Base-by-base conservation (phyloP, 2,888 invertebrate genomes). In the Eulithis testata region DNA sequence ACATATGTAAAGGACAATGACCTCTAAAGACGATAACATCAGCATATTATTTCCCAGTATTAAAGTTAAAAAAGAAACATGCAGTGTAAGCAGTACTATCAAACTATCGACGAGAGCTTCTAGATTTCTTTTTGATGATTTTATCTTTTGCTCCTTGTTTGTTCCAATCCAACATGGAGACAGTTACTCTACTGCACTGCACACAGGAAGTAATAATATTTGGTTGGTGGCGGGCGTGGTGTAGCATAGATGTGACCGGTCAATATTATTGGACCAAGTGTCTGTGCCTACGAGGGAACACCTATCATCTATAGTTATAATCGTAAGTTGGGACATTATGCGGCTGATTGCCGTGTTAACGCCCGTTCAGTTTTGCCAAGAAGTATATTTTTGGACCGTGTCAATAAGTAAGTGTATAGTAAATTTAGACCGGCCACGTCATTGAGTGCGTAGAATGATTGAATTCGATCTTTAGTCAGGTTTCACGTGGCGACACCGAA, bases 351-450 rank as follows among this genome's bases (percentile, higher is more conserved):
- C 88, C 85, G 86, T 91, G 91, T 92, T 91, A 93, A 91, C 89
- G 92, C 87, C 91, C 92, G 90, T 91, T 88, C 88, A 84, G 91
- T 90, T 91, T 92, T 91, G 92, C 92, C 92, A 92, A 92, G 91
- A 89, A 80, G 83, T 85, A 84, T 92, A 92, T 93, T 93, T 92
- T 91, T 89, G 91, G 92, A 91, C 87, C 91, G 89, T 91, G 92
- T 92, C 93, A 92, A 93, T 92, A 93, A 91, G 88, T 92, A 90
- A 91, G 91, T 91, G 90, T 89, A 87, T 84, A 84, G 89, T 91
- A 92, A 89, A 89, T 90, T 89, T 92, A 92, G 92, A 81, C 77
- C 73, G 84, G 87, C 87, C 89, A 89, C 90, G 90, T 91, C 91
- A 91, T 85, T 81, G 79, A 83, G 82, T 80, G 84, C 80, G 79